A percentile compares a stretch with the other conserved stretches of the same genome.
These are phyloP conservation scores for Uloborus diversus DNA, from an alignment of 1,140 invertebrate genomes.

Conservation along the genomic window DNA sequence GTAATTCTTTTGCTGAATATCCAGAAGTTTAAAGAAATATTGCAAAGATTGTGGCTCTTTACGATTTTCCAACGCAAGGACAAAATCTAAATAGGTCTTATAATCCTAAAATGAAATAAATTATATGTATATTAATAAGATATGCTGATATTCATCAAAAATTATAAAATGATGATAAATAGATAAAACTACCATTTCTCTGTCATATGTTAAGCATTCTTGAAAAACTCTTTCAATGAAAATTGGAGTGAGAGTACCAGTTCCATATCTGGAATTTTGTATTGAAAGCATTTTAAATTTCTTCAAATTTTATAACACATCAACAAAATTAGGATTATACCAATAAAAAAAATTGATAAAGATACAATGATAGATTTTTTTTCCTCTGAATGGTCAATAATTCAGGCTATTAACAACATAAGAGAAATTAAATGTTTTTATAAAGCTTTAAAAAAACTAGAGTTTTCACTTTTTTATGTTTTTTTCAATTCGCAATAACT, in stretches of 20 bases:
- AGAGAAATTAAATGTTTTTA: too few species aligned
- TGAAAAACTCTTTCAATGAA: constrained; percentile 95
- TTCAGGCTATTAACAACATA: too few species aligned
- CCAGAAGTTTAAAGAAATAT: constrained; percentile 91
- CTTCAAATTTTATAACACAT: not conserved
- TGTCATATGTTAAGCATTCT: constrained; percentile 93
- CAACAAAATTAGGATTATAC: not conserved
- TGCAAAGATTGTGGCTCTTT: constrained; percentile 89
- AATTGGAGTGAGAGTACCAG: constrained; percentile 88
- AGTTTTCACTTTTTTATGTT: too few species aligned
- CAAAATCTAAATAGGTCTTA: constrained; percentile 95
- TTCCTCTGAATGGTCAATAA: too few species aligned
- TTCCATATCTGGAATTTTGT: constrained; percentile 81
- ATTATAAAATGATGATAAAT: too few species aligned
- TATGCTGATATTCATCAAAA: too few species aligned
- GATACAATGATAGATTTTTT: too few species aligned
- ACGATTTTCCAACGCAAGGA: constrained; percentile 91
- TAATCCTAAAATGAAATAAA: constrained; percentile 75
- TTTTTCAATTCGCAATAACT: too few species aligned
- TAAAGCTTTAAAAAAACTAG: too few species aligned
- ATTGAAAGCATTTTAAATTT: constrained; percentile 46
- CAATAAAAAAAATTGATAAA: too few species aligned
- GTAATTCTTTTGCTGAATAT: constrained; percentile 88
- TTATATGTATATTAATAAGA: constrained; percentile 5
- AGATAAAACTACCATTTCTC: constrained; percentile 85